phyloP scores from a whole-genome alignment of 2,888 invertebrate genomes.

The Spodoptera exigua region DNA sequence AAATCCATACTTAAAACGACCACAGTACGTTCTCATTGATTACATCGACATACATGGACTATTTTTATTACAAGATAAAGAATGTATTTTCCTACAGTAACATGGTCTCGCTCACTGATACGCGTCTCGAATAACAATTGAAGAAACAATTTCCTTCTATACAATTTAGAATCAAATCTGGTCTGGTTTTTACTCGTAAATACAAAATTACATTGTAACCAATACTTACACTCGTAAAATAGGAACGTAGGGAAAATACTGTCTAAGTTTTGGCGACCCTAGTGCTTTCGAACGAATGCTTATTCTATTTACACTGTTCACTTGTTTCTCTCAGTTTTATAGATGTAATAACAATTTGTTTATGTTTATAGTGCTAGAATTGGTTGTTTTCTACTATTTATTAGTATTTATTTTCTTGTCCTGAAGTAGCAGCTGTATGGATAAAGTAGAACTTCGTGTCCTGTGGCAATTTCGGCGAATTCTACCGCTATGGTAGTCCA shows the following conservation, averaged over 20 bases:
- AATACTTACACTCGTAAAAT: constrained; percentile 29
- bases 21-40: constrained; percentile 16
- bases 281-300: constrained; percentile 24
- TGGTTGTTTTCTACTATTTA: constrained; percentile 17
- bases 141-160: constrained; percentile 45
- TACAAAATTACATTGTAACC: constrained; percentile 47
- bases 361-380: constrained; percentile 28
- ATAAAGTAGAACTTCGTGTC: neutral
- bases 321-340: constrained; percentile 43
- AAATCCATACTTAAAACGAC: constrained; percentile 16
- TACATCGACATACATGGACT: constrained; percentile 13
- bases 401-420: constrained; percentile 16
- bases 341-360: constrained; percentile 40
- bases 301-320: constrained; percentile 45
- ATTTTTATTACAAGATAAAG: constrained; percentile 43
- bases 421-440: constrained; percentile 16
- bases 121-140: constrained; percentile 43
- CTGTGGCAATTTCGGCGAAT: no score
- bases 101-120: constrained; percentile 33
- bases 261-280: constrained; percentile 41
- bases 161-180: constrained; percentile 57
- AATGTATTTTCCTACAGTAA: constrained; percentile 29
- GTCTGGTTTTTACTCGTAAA: constrained; percentile 50
- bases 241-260: constrained; percentile 39
- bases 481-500: no score